Evolutionary conservation across 2,113 vertebrate genomes (phyloP).

Genomic region (Accipiter virgatus): DNA sequence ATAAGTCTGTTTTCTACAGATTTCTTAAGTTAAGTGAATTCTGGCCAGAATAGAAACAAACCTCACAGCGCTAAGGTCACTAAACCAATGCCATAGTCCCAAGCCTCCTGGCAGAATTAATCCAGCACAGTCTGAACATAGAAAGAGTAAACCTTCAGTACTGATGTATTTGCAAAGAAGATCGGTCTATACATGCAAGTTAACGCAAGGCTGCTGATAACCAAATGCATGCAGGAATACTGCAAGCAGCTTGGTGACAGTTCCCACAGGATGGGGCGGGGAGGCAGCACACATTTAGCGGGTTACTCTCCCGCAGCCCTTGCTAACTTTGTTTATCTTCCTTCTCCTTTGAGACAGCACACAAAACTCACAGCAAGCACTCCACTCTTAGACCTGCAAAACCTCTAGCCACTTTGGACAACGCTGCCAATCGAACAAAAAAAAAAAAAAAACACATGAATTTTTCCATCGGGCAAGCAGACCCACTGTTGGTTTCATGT

Average conservation of each 20-base stretch:
- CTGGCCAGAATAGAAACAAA: background rate
- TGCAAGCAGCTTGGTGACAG: background rate
- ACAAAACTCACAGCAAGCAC: background rate
- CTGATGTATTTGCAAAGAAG: background rate
- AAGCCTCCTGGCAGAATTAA: background rate
- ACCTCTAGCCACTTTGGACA: background rate
- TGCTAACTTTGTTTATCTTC: background rate
- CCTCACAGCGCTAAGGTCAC: background rate
- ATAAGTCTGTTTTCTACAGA: background rate
- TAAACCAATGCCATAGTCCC: background rate
- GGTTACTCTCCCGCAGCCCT: background rate
- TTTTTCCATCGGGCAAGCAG: too few species aligned
- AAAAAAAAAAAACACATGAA: background rate
- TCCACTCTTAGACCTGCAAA: background rate
- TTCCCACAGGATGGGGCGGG: rapidly evolving
- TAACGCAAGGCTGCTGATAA: background rate
- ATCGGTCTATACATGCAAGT: background rate
- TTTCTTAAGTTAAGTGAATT: background rate
- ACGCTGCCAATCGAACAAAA: background rate
- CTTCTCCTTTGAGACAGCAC: background rate
- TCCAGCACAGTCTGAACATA: background rate
- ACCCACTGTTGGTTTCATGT: background rate
- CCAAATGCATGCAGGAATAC: background rate
- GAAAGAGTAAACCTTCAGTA: background rate
- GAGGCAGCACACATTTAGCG: background rate